phyloP scores from a whole-genome alignment of 2,797 vertebrate genomes.

The Scomberomorus guttatus region DNA sequence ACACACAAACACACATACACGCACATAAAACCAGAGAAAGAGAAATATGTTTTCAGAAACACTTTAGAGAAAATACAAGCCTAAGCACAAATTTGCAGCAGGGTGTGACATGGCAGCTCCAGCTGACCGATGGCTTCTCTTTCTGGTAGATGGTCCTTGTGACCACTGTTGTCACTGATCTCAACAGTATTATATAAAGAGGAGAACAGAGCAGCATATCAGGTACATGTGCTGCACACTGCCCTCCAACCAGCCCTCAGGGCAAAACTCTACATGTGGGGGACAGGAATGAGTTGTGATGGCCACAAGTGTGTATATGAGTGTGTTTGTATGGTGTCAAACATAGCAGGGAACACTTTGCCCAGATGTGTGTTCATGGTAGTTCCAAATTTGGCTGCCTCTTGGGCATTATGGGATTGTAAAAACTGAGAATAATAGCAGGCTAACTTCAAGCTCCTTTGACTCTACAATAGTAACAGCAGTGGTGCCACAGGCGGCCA shows the following conservation, averaged over 20 bases:
- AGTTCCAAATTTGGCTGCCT: constrained; percentile 31
- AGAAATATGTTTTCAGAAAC: background rate
- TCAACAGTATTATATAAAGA: constrained; percentile 23
- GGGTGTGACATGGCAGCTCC: constrained; percentile 11
- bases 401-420: constrained; percentile 20
- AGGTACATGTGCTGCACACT: constrained; percentile 21
- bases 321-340: constrained; percentile 8
- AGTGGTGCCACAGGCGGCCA: constrained; percentile 12
- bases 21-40: background rate
- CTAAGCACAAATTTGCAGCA: background rate
- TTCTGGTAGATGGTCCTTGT: constrained; percentile 18
- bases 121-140: background rate
- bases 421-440: constrained; percentile 37
- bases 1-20: background rate
- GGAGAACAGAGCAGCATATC: constrained; percentile 5
- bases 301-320: constrained; percentile 12
- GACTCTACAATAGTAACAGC: constrained; percentile 6
- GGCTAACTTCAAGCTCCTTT: constrained; percentile 26
- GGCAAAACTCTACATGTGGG: background rate
- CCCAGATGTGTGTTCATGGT: constrained; percentile 27
- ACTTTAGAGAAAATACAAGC: constrained; percentile 26
- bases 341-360: constrained; percentile 6
- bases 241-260: constrained; percentile 27
- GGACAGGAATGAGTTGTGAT: constrained; percentile 8
- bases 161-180: constrained; percentile 17